phyloP scores from a whole-genome alignment of 92 coral and sea anemone species.

The Heteractis magnifica region DNA sequence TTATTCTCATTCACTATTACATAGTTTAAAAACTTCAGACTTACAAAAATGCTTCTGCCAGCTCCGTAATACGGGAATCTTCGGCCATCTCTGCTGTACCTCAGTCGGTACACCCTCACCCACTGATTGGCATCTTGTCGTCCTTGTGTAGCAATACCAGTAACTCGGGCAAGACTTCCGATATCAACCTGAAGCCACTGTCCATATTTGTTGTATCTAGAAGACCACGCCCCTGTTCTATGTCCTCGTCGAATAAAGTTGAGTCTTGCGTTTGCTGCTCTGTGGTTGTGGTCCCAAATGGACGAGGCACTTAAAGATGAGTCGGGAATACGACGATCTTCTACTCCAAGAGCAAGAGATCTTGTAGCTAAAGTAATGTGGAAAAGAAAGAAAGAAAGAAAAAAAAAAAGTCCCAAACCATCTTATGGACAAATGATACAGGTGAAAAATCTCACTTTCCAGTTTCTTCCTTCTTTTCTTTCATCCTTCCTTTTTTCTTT shows the following conservation, averaged over 20 bases:
- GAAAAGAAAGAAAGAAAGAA: neutral
- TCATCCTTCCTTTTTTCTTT: too few relatives aligned
- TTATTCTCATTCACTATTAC: too few relatives aligned
- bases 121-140: constrained; percentile 72
- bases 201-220: constrained; percentile 55
- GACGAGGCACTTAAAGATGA: constrained; percentile 60
- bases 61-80: constrained; percentile 53
- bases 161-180: constrained; percentile 50
- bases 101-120: constrained; percentile 67
- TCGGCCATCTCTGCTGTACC: constrained; percentile 59
- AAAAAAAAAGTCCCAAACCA: neutral
- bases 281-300: constrained; percentile 67
- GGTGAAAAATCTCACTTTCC: too few relatives aligned
- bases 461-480: too few relatives aligned
- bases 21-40: neutral
- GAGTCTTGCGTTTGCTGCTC: constrained; percentile 68
- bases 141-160: constrained; percentile 69
- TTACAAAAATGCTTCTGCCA: constrained; percentile 53
- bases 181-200: constrained; percentile 77
- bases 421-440: too few relatives aligned
- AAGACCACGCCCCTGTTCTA: constrained; percentile 74
- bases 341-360: constrained; percentile 61
- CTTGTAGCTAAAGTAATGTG: constrained; percentile 25
- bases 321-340: constrained; percentile 74
- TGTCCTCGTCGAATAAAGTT: constrained; percentile 60